Evolutionary conservation across 2,888 invertebrate genomes (phyloP).

Genomic region (Plusia festucae): DNA sequence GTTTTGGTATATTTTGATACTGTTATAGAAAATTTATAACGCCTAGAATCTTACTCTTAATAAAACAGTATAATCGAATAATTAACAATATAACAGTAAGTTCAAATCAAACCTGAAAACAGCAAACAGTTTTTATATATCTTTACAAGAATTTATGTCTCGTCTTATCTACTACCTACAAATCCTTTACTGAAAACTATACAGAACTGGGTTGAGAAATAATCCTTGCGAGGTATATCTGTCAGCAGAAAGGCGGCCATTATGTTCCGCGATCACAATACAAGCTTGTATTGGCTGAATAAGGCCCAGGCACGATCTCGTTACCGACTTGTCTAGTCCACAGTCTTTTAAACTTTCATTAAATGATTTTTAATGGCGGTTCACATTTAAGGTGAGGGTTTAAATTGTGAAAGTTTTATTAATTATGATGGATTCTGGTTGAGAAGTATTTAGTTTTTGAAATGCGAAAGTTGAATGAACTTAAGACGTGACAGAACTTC

Average conservation of each 20-base stretch:
- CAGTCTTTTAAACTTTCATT: slow-evolving; percentile 41
- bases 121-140: too few relatives aligned
- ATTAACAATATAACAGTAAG: too few relatives aligned
- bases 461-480: background rate
- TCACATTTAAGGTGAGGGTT: slow-evolving; percentile 11
- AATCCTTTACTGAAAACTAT: background rate
- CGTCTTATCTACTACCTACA: too few relatives aligned
- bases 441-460: slow-evolving; percentile 10
- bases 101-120: too few relatives aligned
- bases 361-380: slow-evolving; percentile 42
- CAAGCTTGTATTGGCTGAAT: slow-evolving; percentile 57
- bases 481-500: too few relatives aligned
- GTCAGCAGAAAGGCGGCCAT: slow-evolving; percentile 7
- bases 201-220: background rate
- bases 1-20: too few relatives aligned
- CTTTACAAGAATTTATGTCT: too few relatives aligned
- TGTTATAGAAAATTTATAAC: too few relatives aligned
- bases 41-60: too few relatives aligned
- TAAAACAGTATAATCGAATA: too few relatives aligned
- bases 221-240: background rate
- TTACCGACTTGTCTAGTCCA: slow-evolving; percentile 44
- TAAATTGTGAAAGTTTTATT: background rate
- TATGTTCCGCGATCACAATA: slow-evolving; percentile 50
- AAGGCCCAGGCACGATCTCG: slow-evolving; percentile 47
- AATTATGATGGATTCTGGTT: too few relatives aligned